These are phyloP conservation scores for Anolis carolinensis DNA, from an alignment of 2,113 vertebrate genomes.

Conservation along the genomic window DNA sequence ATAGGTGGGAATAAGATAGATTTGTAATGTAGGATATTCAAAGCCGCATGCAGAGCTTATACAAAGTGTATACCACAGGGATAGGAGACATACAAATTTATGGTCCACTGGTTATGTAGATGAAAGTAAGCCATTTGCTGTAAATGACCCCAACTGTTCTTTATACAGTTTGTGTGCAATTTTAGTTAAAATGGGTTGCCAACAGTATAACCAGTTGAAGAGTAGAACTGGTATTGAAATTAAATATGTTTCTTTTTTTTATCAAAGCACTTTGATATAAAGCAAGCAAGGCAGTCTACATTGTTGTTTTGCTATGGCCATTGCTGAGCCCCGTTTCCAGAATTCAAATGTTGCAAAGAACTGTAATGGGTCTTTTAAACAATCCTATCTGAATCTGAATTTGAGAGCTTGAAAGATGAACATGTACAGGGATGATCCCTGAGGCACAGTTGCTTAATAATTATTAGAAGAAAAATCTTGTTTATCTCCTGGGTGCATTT, in stretches of 20 bases:
- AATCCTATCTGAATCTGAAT: background rate
- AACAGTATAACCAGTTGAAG: background rate
- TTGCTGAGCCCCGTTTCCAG: too few relatives aligned
- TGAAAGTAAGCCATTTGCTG: background rate
- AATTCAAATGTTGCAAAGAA: background rate
- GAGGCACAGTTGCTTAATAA: background rate
- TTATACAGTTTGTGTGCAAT: background rate
- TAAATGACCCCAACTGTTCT: background rate
- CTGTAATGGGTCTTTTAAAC: background rate
- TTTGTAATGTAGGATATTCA: rapidly evolving
- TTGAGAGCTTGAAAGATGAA: too few relatives aligned
- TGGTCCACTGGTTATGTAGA: background rate
- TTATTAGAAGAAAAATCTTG: background rate
- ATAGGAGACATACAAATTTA: background rate
- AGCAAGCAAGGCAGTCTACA: background rate
- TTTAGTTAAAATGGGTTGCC: background rate
- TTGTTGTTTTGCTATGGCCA: background rate
- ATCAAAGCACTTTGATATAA: background rate
- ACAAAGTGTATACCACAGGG: background rate
- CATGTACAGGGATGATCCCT: background rate
- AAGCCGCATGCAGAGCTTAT: background rate
- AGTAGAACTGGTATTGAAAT: background rate
- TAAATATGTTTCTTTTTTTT: background rate
- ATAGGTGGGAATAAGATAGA: background rate
- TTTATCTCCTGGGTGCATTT: background rate